Base-by-base conservation (phyloP, 2,113 vertebrate genomes). In the Harpagus bidentatus region DNA sequence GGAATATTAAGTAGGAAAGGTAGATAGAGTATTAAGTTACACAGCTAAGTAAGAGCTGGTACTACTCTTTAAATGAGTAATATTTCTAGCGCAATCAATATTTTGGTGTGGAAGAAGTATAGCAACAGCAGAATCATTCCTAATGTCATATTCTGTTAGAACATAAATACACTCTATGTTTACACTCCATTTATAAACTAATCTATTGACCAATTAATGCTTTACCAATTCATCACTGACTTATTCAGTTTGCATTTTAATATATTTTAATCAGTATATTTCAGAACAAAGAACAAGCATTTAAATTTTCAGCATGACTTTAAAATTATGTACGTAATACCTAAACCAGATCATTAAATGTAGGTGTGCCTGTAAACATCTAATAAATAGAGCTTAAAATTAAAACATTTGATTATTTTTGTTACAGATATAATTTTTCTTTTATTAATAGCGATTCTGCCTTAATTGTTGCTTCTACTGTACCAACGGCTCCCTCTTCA, bases 401-500 rank as follows among this genome's bases (percentile, higher is more conserved):
- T 23, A 58, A 9, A 31, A 28, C 40, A 59, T 28, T 4, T 16
- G 43, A n/a, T 55, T 36, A 34, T 22, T 74, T 93, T 77, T 65
- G 21, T 22, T 63, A 61, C 36, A 90, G n/a, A 38, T 23, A 31
- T 1, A 9, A 7, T 28, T 69, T 83, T 90, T 42, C 6, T 72
- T 59, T 66, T 45, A 61, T 47, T 72, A 85, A 58, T 3, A 87
- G 6, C 0, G 2, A 23, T 14, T 62, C 20, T 65, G 16, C 36
- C 31, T 56, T 43, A 77, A 66, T n/a, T 88, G 48, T n/a, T 69
- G 45, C n/a, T 95, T 95, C 55, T 70, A 7, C 66, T 71, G 70
- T 83, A 90, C 20, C 66, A 70, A 88, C 36, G 82, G 96, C 95
- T 97, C 94, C 96, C 95, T 96, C 96, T 95, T 86, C 95, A 97